Percentiles rank a stretch among this genome's conserved stretches.
Conservation (phyloP, 1,140 invertebrate species). For the Drosophila tani region DNA sequence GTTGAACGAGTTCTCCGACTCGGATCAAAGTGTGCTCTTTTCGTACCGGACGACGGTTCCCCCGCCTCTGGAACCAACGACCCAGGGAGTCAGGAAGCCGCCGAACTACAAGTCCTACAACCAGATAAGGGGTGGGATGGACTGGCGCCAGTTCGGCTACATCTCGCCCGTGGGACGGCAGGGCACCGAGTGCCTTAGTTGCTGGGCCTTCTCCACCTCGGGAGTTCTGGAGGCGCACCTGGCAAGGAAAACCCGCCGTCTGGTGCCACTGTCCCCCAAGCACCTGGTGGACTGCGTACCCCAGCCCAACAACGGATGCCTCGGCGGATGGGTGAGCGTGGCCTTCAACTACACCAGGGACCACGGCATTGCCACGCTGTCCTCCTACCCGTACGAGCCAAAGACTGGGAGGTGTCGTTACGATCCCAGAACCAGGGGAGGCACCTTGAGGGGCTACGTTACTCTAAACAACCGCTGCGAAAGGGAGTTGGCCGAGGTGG, state of each 20-base stretch:
- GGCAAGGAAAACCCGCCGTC: slow-evolving; percentile 86
- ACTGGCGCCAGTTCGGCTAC: slow-evolving; percentile 20
- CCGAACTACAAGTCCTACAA: slow-evolving; percentile 13
- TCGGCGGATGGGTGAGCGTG: slow-evolving; percentile 91
- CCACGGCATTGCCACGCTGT: slow-evolving; percentile 90
- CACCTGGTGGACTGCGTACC: slow-evolving; percentile 94
- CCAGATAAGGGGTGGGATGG: slow-evolving; percentile 2
- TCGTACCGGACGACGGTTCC: not conserved
- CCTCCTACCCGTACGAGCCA: slow-evolving; percentile 91
- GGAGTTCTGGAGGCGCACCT: slow-evolving; percentile 92
- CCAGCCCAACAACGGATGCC: slow-evolving; percentile 93
- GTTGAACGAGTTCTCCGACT: slow-evolving; percentile 40
- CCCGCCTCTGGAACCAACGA: not conserved
- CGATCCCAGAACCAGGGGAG: not conserved
- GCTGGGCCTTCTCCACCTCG: slow-evolving; percentile 96
- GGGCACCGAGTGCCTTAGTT: slow-evolving; percentile 91
- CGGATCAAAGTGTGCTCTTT: not conserved
- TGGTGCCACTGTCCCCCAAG: slow-evolving; percentile 95
- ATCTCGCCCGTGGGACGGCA: slow-evolving; percentile 87
- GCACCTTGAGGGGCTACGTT: slow-evolving; percentile 77
- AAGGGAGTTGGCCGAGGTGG: slow-evolving; percentile 88
- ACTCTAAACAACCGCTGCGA: slow-evolving; percentile 89
- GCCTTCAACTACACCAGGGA: slow-evolving; percentile 92
- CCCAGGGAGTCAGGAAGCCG: not conserved
- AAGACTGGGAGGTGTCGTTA: slow-evolving; percentile 85